Base-by-base conservation (phyloP, 2,113 vertebrate species). In the Tichodroma muraria region DNA sequence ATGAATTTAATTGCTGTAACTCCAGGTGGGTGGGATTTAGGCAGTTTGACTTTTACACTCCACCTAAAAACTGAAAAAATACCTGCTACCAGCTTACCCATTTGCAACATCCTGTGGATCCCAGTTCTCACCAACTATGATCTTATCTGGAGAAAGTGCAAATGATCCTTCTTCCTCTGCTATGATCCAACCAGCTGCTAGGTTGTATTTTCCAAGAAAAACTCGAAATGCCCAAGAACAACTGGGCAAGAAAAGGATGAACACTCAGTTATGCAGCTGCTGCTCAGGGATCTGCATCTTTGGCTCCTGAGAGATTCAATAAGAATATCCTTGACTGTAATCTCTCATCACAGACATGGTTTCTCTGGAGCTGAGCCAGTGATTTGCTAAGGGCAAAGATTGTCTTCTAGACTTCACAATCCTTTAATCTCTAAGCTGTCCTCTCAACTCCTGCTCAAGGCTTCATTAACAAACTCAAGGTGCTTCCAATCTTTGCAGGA, bases 81-180 rank as follows among this genome's bases (percentile, higher is more conserved):
- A 50, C 44, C 63, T 69, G 53, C 38, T 8, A 40, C 28, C 54
- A 77, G 6, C 27, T 94, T 83, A 98, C 98, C 98, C 97, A 2
- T 96, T 76, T 35, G 97, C 10, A 35, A 97, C 6, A 0, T 22
- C 0, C 19, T 17, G 35, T 22, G 97, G 2, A 85, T 97, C 75
- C 98, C 99, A 99, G 6, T 95, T 72, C 93, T 98, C 73, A 6
- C 99, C 96, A 56, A 99, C 98, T 42, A 98, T 49, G 24, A 97
- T 97, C 92, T 97, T 98, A 37, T 97, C 66, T 28, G 98, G 96
- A 7, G 42, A 6, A 47, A 97, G 10, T 11, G 97, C 88, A 72
- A 97, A 7, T 0, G 97, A 97, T 22, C 97, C 97, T 2, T 73
- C 0, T 70, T 99, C 99, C 1, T 9, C n/a, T n/a, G n/a, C n/a